Evolutionary conservation across 2,888 invertebrate genomes (phyloP), one percentile per base, ranked within the genome.

Genomic region (Apotomis turbidana): DNA sequence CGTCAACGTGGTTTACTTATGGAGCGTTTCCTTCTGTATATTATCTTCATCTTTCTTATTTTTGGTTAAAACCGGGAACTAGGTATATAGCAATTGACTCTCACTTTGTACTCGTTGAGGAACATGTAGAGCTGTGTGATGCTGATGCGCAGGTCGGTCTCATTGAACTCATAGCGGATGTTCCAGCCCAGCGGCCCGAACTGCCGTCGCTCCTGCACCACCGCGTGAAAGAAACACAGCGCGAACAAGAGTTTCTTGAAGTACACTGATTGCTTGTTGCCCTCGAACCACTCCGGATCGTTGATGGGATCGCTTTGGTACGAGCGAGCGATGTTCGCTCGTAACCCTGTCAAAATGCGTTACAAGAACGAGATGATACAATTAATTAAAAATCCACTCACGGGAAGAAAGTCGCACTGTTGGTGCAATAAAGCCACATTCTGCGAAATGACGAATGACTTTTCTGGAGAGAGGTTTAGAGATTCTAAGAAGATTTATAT

Each of bases 161-260:
- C 98, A 84, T 98, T 98, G 88, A 99, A 99, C 85, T 98, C 98
- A 83, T 99, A 99, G 0, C 97, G 95, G 74, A 97, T 98, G 86
- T 99, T 99, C 98, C 98, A 99, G 0, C 99, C 99, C 36, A 98
- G 95, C 0, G 98, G 97, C 0, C 98, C 98, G 85, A 98, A 99
- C 87, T 97, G 97, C 5, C 97, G 91, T 68, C 99, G 94, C 87
- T 99, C 99, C 88, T 98, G 98, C 0, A 98, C 95, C 59, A 98
- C 95, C 0, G 97, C 99, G 87, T 99, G 99, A 93, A 99, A 99
- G 93, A 99, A 99, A 87, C 98, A 98, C 68, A 99, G 90, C 2
- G 97, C 96, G 86, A 96, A 99, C 70, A 99, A 90, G 38, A 99
- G 93, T 85, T 97, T 97, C 87, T 98, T 98, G 88, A 98, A 98